Evolutionary conservation across 2,113 vertebrate genomes (phyloP), one percentile per base, ranked within the genome.

Genomic region (Ailurus styani): DNA sequence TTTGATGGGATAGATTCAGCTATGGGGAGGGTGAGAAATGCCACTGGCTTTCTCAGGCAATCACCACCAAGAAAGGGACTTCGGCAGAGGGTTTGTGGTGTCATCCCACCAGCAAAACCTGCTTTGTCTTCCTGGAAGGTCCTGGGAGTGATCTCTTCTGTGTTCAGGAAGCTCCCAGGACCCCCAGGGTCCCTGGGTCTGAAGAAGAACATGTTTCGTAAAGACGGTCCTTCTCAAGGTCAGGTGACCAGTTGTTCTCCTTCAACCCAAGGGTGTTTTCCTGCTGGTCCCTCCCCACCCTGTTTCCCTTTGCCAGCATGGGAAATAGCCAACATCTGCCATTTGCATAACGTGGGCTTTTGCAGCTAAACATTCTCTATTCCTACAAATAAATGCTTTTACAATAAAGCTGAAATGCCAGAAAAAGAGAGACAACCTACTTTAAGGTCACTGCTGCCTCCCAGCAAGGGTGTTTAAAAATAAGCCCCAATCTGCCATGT

Each of bases 391-490:
- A 89, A 97, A 90, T 81, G 84, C 89, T 97, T 94, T 96, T 94
- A 87, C 66, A 96, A 96, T 97, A 95, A 97, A 97, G 90, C 90
- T 57, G 96, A 94, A 96, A 97, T 95, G 97, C 94, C 82, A 88
- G 90, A 93, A 97, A 97, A 97, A 95, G 84, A 88, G 85, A 86
- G 77, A 90, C 96, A 98, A 96, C 97, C 97, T 98, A 97, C 97
- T 98, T 98, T 98, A 96, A 98, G 97, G 98, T 98, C 94, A 54
- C 85, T 23, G 82, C 93, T 96, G 97, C 98, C 98, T 98, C 57
- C 34, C 37, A 96, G 97, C 97, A 98, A 98, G 96, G 94, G 78
- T 90, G 96, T 97, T 98, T 97, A 98, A 98, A 98, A 98, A 98
- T 98, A 98, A 96, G n/a, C 97, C 93, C 64, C 97, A 91, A 91